Percentiles rank a stretch among this genome's conserved stretches.
phyloP scores from a whole-genome alignment of 2,797 vertebrate genomes.

The Lates japonicus region DNA sequence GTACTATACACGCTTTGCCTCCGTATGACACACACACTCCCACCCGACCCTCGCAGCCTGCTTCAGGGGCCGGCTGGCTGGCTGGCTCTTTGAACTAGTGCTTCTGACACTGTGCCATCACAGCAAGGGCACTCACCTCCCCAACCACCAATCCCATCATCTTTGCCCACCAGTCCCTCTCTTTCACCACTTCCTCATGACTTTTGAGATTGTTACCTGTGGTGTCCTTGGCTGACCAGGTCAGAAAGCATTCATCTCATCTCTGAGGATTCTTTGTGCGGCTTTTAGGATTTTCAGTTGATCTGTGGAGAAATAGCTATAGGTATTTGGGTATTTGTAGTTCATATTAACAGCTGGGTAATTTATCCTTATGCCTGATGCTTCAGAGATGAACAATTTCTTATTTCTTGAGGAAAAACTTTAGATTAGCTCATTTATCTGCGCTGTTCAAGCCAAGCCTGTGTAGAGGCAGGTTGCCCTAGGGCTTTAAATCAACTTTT shows the following conservation, averaged over 20 bases:
- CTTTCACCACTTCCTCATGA: constrained; percentile 16
- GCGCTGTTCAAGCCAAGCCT: not conserved
- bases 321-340: constrained; percentile 25
- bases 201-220: constrained; percentile 38
- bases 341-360: constrained; percentile 30
- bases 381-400: not conserved
- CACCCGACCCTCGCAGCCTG: constrained; percentile 48
- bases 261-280: constrained; percentile 27
- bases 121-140: constrained; percentile 65
- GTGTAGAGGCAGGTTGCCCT: too few relatives aligned
- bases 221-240: constrained; percentile 33
- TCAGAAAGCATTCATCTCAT: constrained; percentile 40
- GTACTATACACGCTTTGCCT: constrained; percentile 13
- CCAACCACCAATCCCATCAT: constrained; percentile 18
- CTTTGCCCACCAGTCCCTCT: constrained; percentile 13
- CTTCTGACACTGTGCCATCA: constrained; percentile 63
- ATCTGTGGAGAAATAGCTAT: constrained; percentile 19
- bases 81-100: constrained; percentile 73
- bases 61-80: constrained; percentile 44
- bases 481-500: too few relatives aligned
- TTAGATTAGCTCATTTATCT: not conserved
- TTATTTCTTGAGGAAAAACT: not conserved
- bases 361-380: constrained; percentile 9
- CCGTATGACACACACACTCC: constrained; percentile 43
- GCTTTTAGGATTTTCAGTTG: constrained; percentile 48